Percentiles rank a stretch among this genome's conserved stretches.
phyloP scores from a whole-genome alignment of 2,888 invertebrate species.

The Pollenia amentaria region DNA sequence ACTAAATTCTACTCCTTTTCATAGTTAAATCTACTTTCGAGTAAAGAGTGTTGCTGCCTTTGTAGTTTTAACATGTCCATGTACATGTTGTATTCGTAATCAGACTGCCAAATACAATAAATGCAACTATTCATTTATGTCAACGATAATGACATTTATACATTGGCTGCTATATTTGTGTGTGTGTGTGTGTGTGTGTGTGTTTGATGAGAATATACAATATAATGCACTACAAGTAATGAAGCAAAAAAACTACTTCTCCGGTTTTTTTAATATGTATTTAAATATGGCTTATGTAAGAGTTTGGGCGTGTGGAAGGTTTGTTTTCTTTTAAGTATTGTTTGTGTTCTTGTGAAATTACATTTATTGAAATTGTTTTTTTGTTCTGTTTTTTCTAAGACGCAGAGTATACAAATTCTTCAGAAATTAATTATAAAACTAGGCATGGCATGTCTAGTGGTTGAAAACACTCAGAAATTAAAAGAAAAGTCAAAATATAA shows the following conservation, averaged over 20 bases:
- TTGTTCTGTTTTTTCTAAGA: slow-evolving; percentile 27
- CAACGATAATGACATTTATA: slow-evolving; percentile 82
- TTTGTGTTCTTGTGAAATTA: slow-evolving; percentile 29
- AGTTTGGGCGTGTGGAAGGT: neutral
- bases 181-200: neutral
- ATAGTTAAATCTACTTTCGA: slow-evolving; percentile 6
- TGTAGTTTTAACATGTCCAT: slow-evolving; percentile 49
- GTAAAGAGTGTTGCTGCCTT: neutral
- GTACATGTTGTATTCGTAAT: slow-evolving; percentile 74
- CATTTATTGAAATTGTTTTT: slow-evolving; percentile 29
- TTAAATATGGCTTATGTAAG: slow-evolving; percentile 35
- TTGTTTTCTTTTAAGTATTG: neutral
- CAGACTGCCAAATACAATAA: slow-evolving; percentile 82
- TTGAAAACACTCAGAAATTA: slow-evolving; percentile 25
- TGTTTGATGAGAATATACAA: neutral
- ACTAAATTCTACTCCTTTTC: slow-evolving; percentile 7
- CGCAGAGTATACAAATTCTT: slow-evolving; percentile 43
- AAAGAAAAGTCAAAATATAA: slow-evolving; percentile 13
- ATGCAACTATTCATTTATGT: slow-evolving; percentile 83
- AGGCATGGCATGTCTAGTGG: slow-evolving; percentile 56
- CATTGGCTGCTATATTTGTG: slow-evolving; percentile 47
- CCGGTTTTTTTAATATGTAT: slow-evolving; percentile 7
- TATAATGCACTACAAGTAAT: slow-evolving; percentile 15
- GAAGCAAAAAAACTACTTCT: slow-evolving; percentile 13
- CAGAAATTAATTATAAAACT: slow-evolving; percentile 53